Percentiles rank a stretch among this genome's conserved stretches.
Conservation (phyloP, 2,797 vertebrate genomes). For the Gouania willdenowi region DNA sequence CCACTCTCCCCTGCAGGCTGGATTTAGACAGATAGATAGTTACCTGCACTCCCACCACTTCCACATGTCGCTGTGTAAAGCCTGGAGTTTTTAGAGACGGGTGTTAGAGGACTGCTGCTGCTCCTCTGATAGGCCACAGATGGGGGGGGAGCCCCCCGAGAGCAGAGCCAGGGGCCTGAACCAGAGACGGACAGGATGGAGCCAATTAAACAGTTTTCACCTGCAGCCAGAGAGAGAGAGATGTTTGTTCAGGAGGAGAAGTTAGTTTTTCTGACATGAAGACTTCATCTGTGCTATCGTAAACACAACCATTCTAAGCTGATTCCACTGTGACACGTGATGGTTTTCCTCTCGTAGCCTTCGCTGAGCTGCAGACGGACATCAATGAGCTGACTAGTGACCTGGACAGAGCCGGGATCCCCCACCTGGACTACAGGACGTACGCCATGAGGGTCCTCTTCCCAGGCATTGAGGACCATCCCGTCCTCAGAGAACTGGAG, state of each 20-base stretch:
- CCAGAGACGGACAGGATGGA: constrained; percentile 67
- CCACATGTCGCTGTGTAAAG: constrained; percentile 29
- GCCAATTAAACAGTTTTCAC: constrained; percentile 79
- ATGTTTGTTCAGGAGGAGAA: constrained; percentile 13
- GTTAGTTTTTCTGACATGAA: constrained; percentile 52
- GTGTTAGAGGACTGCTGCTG: constrained; percentile 44
- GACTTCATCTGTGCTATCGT: constrained; percentile 35
- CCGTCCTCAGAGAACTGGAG: constrained; percentile 92
- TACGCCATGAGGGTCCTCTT: constrained; percentile 95
- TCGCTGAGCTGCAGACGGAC: constrained; percentile 96
- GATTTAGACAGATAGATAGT: constrained; percentile 48
- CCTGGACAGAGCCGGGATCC: constrained; percentile 91
- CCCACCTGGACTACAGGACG: constrained; percentile 90
- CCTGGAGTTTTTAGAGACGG: constrained; percentile 20
- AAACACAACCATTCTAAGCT: constrained; percentile 51
- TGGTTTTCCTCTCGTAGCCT: too few species aligned
- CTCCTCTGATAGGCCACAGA: constrained; percentile 58
- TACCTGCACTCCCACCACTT: constrained; percentile 24
- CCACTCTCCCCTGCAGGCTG: constrained; percentile 29
- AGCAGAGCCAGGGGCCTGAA: constrained; percentile 51
- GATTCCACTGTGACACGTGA: too few species aligned
- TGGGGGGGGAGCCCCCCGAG: constrained; percentile 43
- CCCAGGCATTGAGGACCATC: constrained; percentile 95
- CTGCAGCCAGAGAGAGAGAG: constrained; percentile 51
- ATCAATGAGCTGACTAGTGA: constrained; percentile 96